phyloP scores from a whole-genome alignment of 2,888 invertebrate genomes.

The Trichacis sp. region DNA sequence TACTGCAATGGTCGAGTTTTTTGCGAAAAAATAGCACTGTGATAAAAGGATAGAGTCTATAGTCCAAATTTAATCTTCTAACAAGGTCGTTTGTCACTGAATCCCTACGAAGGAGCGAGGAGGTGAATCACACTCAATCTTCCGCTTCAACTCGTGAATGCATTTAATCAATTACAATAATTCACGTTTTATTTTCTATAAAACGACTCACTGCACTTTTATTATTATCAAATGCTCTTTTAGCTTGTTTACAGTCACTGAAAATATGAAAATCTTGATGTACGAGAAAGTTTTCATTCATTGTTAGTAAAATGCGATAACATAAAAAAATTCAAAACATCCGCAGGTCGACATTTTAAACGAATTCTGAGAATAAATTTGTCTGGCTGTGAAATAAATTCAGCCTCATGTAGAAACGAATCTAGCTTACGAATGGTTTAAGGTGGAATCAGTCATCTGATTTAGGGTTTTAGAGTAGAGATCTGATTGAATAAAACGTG shows the following conservation, averaged over 20 bases:
- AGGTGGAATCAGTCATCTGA: constrained; percentile 39
- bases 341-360: too few relatives aligned
- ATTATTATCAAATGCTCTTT: too few relatives aligned
- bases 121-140: constrained; percentile 2
- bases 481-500: constrained; percentile 66
- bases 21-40: background rate
- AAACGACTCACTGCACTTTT: background rate
- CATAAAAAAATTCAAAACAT: too few relatives aligned
- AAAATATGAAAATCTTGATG: too few relatives aligned
- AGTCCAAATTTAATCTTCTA: constrained; percentile 54
- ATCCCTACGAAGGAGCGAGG: constrained; percentile 12
- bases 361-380: too few relatives aligned
- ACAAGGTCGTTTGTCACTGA: constrained; percentile 56
- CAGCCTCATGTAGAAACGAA: constrained; percentile 20
- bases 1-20: background rate
- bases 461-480: constrained; percentile 18
- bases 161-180: constrained; percentile 3
- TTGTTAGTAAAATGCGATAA: too few relatives aligned
- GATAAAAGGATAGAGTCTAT: constrained; percentile 23
- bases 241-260: too few relatives aligned
- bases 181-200: background rate
- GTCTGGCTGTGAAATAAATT: too few relatives aligned
- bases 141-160: background rate
- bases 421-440: constrained; percentile 57
- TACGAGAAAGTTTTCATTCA: too few relatives aligned